phyloP scores from a whole-genome alignment of 2,888 invertebrate species.

The Pandemis corylana region DNA sequence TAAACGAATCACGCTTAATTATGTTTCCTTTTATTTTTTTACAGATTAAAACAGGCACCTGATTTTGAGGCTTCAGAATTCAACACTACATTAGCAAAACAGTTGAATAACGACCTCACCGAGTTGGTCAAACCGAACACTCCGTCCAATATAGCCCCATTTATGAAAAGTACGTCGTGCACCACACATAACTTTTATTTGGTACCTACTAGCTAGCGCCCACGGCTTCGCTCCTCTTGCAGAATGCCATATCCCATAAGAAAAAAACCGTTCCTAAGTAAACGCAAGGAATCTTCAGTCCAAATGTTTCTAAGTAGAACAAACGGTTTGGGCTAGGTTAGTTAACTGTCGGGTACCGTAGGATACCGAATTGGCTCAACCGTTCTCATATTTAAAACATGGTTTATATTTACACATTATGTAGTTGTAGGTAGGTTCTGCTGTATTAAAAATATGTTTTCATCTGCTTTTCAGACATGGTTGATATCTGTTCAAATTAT shows the following conservation, averaged over 20 bases:
- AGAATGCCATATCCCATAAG: too few relatives aligned
- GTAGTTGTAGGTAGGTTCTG: background rate
- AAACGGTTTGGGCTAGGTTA: too few relatives aligned
- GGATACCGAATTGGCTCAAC: too few relatives aligned
- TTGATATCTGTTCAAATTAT: constrained; percentile 67
- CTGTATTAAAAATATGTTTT: background rate
- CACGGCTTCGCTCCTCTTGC: too few relatives aligned
- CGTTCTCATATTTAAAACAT: too few relatives aligned
- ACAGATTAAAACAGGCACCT: constrained; percentile 62
- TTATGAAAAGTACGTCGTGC: constrained; percentile 62
- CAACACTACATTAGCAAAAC: constrained; percentile 53
- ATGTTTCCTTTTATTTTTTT: background rate
- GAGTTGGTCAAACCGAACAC: constrained; percentile 56
- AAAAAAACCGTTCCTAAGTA: too few relatives aligned
- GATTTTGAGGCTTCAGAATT: constrained; percentile 62
- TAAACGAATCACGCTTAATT: background rate
- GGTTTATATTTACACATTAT: too few relatives aligned
- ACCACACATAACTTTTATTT: constrained; percentile 4
- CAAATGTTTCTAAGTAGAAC: too few relatives aligned
- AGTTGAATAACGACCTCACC: constrained; percentile 57
- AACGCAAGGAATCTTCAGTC: too few relatives aligned
- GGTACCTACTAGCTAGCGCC: background rate
- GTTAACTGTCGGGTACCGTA: too few relatives aligned
- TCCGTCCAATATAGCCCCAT: constrained; percentile 53
- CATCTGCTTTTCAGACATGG: constrained; percentile 62